phyloP scores from a whole-genome alignment of 1,140 invertebrate genomes.

The Phthorimaea operculella region DNA sequence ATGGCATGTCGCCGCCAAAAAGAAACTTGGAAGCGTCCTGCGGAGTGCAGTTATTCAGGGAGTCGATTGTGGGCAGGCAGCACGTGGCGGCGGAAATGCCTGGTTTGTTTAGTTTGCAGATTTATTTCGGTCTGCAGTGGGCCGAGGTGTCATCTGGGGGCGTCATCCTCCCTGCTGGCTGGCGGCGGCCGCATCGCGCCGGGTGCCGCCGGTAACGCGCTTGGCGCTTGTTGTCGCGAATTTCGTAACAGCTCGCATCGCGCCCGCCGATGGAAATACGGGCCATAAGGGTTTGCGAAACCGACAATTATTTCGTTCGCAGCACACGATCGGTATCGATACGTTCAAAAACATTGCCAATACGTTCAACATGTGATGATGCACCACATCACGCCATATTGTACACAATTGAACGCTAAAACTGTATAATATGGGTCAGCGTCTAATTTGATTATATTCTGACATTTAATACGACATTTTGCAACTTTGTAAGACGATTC shows the following conservation, averaged over 20 bases:
- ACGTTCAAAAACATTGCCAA: too few species aligned
- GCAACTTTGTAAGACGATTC: conserved; percentile 5
- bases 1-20: conserved; percentile 28
- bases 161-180: conserved; percentile 36
- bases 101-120: conserved; percentile 57
- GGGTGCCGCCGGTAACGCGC: conserved; percentile 16
- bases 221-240: conserved; percentile 34
- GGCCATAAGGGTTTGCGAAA: conserved; percentile 27
- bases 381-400: too few species aligned
- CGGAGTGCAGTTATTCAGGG: conserved; percentile 22
- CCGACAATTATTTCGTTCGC: conserved; percentile 15
- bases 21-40: conserved; percentile 13
- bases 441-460: background rate
- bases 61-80: conserved; percentile 47
- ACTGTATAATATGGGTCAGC: background rate
- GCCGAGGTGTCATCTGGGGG: conserved; percentile 44
- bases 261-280: conserved; percentile 35
- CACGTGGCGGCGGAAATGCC: conserved; percentile 53
- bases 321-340: background rate
- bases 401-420: too few species aligned
- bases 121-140: conserved; percentile 50
- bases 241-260: conserved; percentile 35
- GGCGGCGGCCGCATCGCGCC: conserved; percentile 19
- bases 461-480: background rate
- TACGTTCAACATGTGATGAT: too few species aligned